A percentile compares a stretch with the other conserved stretches of the same genome.
These are phyloP conservation scores for Dermolepida albohirtum DNA, from an alignment of 2,888 invertebrate species.

Conservation along the genomic window DNA sequence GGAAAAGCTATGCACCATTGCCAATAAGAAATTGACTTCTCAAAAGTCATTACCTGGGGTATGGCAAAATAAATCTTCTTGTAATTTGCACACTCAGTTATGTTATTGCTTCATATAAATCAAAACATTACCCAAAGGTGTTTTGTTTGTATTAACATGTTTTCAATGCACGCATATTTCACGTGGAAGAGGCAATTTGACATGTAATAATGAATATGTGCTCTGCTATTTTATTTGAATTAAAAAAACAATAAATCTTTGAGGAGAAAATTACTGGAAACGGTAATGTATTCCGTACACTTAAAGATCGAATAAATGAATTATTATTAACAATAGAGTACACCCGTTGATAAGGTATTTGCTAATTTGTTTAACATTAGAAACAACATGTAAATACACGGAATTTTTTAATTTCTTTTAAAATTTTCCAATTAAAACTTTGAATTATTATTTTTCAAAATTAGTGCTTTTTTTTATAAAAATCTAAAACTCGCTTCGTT, in stretches of 20 bases:
- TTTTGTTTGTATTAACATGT: slow-evolving; percentile 46
- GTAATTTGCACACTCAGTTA: slow-evolving; percentile 43
- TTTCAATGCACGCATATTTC: slow-evolving; percentile 41
- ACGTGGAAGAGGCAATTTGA: slow-evolving; percentile 36
- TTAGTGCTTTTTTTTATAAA: too few species aligned
- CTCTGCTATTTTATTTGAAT: slow-evolving; percentile 33
- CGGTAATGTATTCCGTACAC: slow-evolving; percentile 24
- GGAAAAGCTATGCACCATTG: slow-evolving; percentile 1
- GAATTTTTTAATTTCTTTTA: too few species aligned
- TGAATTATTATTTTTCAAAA: too few species aligned
- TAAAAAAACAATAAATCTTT: slow-evolving; percentile 35
- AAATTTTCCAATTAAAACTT: too few species aligned
- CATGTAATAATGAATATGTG: slow-evolving; percentile 38
- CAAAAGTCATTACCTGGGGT: slow-evolving; percentile 40
- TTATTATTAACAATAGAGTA: slow-evolving; percentile 20
- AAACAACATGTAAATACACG: too few species aligned
- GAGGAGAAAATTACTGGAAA: slow-evolving; percentile 26
- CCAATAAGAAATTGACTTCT: slow-evolving; percentile 43
- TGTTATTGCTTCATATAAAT: slow-evolving; percentile 44
- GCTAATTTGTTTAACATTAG: too few species aligned
- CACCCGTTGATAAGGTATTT: too few species aligned
- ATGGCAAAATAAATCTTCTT: slow-evolving; percentile 38
- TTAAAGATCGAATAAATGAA: slow-evolving; percentile 18
- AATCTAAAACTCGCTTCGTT: too few species aligned
- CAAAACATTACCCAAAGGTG: slow-evolving; percentile 43